Conservation (phyloP, 2,797 vertebrate genomes). For the Cephalopachus bancanus region DNA sequence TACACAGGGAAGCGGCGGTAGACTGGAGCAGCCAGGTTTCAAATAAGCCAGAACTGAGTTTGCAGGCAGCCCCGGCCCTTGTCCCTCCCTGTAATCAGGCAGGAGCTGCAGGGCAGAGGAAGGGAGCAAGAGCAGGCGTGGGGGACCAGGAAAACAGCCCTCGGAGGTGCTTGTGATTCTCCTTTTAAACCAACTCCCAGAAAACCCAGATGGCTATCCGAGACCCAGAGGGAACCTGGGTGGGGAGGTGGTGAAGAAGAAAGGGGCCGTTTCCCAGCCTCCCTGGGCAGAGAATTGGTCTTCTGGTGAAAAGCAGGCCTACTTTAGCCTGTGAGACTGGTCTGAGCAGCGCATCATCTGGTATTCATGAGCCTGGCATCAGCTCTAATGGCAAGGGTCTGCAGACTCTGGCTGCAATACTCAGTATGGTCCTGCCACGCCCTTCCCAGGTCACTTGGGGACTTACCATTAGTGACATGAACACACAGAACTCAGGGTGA, state of each 20-base stretch:
- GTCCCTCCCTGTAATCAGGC: background rate
- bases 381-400: conserved; percentile 14
- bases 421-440: background rate
- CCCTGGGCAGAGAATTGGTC: background rate
- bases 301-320: conserved; percentile 38
- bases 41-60: background rate
- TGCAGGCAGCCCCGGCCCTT: background rate
- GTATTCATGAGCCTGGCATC: conserved; percentile 38
- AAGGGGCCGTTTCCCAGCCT: background rate
- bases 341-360: background rate
- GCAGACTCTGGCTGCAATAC: background rate
- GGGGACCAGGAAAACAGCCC: background rate
- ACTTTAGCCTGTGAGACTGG: conserved; percentile 44
- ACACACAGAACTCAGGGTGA: background rate
- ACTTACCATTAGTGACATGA: conserved; percentile 58
- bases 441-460: background rate
- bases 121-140: rapidly evolving
- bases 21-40: background rate
- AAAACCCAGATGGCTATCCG: background rate
- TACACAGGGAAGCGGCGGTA: background rate
- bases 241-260: background rate
- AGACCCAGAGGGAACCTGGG: background rate
- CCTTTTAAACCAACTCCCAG: background rate
- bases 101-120: background rate
- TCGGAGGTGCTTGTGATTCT: background rate